A percentile compares a stretch with the other conserved stretches of the same genome.
Conservation (phyloP, 1,140 invertebrate genomes). For the Liolophura sinensis region DNA sequence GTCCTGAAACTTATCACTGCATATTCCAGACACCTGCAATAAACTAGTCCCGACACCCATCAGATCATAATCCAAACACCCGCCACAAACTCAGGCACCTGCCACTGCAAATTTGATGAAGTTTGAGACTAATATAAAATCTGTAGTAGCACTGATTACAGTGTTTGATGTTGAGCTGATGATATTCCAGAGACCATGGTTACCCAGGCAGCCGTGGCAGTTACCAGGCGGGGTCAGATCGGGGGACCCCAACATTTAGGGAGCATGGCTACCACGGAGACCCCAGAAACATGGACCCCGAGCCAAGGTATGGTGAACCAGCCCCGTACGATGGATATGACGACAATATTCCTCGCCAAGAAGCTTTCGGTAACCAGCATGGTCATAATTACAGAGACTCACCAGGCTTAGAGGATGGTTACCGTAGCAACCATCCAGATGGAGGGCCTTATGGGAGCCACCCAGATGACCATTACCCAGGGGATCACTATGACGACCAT, state of each 20-base stretch:
- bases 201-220: conserved; percentile 28
- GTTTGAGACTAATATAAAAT: too few relatives aligned
- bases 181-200: conserved; percentile 22
- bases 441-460: conserved; percentile 12
- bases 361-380: conserved; percentile 1
- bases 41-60: too few relatives aligned
- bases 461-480: conserved; percentile 8
- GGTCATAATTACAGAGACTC: conserved; percentile 9
- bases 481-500: conserved; percentile 61
- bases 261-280: conserved; percentile 29
- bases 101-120: too few relatives aligned
- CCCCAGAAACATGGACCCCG: conserved; percentile 6
- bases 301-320: conserved; percentile 12
- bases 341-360: conserved; percentile 18
- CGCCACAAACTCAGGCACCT: too few relatives aligned
- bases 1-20: too few relatives aligned
- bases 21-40: too few relatives aligned
- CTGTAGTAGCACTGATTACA: too few relatives aligned
- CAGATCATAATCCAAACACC: too few relatives aligned
- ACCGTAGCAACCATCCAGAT: conserved; percentile 15
- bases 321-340: conserved; percentile 18
- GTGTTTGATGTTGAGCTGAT: too few relatives aligned
- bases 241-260: conserved; percentile 5
- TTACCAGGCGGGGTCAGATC: conserved; percentile 20
- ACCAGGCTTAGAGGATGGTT: conserved; percentile 16